Base-by-base conservation (phyloP, 2,113 vertebrate species). In the Camelus bactrianus region DNA sequence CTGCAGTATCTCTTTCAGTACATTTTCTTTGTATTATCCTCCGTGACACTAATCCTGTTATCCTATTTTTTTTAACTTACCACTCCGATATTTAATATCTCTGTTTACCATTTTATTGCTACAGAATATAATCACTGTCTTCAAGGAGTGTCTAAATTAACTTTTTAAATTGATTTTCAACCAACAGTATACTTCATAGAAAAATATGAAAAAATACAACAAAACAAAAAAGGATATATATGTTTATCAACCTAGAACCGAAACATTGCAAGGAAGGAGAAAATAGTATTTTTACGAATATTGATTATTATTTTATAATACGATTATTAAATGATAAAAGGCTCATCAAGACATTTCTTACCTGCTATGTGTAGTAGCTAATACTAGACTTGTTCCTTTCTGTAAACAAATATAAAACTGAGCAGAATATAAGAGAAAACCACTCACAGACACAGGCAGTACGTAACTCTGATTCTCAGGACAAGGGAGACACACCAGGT, bases 71-170 rank as follows among this genome's bases (percentile, higher is more conserved):
- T 80, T 77, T 65, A 95, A 90, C 4, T 87, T 80, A 42, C 69
- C 32, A 67, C 19, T 91, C 69, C 19, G 95, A 70, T 75, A 94
- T 83, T 95, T 90, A 95, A 60, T 86, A 75, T 87, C 52, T 79
- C 19, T 84, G 65, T 91, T 88, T 80, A 91, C 60, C 12, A 88
- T 86, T 91, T 75, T 80, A 97, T 92, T 94, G 65, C 58, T 80
- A 67, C 4, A 38, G 46, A 90, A 69, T 91, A 62, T 88, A 90
- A 87, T 94, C 84, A 87, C 28, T 70, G 20, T 24, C 65, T 94
- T 95, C 10, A 56, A 87, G 93, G 58, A 28, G 24, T 75, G 88
- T 94, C 58, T 75, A 94, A 94, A 73, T 80, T 96, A 42, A 32
- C 35, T 85, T 92, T 64, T 67, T 72, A 93, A 95, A 65, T 38